phyloP scores from a whole-genome alignment of 2,797 vertebrate species.

The Tragopan temminckii region DNA sequence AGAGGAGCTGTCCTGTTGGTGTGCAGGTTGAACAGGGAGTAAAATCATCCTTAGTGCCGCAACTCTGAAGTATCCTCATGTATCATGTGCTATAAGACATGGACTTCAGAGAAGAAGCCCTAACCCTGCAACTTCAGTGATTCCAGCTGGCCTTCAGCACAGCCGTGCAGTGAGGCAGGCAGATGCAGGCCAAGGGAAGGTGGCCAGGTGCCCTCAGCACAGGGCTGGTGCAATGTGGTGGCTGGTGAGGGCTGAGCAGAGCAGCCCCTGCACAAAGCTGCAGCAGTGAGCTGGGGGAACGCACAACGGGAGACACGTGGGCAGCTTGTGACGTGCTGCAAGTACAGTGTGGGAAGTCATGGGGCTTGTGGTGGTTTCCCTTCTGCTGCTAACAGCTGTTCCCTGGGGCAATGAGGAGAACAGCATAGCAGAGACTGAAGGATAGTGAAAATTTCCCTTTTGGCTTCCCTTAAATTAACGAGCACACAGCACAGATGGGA shows the following conservation, averaged over 20 bases:
- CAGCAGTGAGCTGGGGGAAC: not conserved
- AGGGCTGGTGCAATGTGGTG: not conserved
- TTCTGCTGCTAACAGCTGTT: not conserved
- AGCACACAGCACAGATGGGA: not conserved
- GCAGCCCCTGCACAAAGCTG: not conserved
- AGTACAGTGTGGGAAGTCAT: not conserved
- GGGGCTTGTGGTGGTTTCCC: not conserved
- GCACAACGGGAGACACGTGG: not conserved
- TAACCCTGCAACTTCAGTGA: not conserved
- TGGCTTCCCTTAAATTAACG: constrained; percentile 25
- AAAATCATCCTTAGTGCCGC: rapidly evolving
- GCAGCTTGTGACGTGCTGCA: not conserved
- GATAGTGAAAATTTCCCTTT: not conserved
- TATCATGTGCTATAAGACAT: rapidly evolving
- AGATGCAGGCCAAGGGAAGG: rapidly evolving
- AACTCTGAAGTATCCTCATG: rapidly evolving
- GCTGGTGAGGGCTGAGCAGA: not conserved
- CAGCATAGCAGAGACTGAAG: not conserved
- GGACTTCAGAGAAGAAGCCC: not conserved
- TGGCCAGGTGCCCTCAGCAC: not conserved
- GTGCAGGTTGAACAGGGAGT: rapidly evolving
- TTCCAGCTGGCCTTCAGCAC: not conserved
- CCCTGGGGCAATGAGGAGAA: not conserved
- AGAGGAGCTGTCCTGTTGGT: not conserved
- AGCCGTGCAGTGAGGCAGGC: not conserved